Evolutionary conservation across 2,888 invertebrate species (phyloP).

Genomic region (Euspilapteryx auroguttella): DNA sequence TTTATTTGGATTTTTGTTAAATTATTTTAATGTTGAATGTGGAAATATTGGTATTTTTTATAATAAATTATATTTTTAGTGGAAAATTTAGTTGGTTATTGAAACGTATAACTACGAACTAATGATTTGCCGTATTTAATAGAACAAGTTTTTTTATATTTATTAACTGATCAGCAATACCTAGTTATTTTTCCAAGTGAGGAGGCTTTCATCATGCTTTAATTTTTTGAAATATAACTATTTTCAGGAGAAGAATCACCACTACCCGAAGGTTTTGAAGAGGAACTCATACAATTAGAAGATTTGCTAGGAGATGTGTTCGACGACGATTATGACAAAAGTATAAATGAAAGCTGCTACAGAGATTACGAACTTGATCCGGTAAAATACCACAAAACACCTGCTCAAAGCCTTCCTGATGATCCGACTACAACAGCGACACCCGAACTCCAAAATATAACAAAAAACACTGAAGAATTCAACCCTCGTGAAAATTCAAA

Average conservation of each 20-base stretch:
- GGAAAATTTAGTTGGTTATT: no score
- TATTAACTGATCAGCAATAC: no score
- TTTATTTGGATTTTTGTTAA: neutral
- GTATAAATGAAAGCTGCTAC: no score
- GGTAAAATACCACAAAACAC: neutral
- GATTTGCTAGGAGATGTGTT: conserved; percentile 1
- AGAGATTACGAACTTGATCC: no score
- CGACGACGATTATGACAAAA: no score
- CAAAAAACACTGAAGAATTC: neutral
- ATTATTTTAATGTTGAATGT: neutral
- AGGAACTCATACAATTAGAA: conserved; percentile 1
- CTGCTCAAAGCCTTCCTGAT: neutral
- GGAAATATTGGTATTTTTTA: neutral
- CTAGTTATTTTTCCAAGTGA: neutral
- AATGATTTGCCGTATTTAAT: neutral
- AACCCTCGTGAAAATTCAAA: no score
- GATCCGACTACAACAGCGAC: neutral
- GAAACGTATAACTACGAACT: no score
- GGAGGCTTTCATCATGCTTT: neutral
- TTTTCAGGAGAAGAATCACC: conserved; percentile 2
- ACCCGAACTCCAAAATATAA: neutral
- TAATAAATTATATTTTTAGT: no score
- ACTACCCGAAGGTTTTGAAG: conserved; percentile 1
- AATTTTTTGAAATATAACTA: no score
- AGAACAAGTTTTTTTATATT: neutral